These are phyloP conservation scores for Sphaerophoria taeniata DNA, from an alignment of 2,888 invertebrate species.

Conservation along the genomic window DNA sequence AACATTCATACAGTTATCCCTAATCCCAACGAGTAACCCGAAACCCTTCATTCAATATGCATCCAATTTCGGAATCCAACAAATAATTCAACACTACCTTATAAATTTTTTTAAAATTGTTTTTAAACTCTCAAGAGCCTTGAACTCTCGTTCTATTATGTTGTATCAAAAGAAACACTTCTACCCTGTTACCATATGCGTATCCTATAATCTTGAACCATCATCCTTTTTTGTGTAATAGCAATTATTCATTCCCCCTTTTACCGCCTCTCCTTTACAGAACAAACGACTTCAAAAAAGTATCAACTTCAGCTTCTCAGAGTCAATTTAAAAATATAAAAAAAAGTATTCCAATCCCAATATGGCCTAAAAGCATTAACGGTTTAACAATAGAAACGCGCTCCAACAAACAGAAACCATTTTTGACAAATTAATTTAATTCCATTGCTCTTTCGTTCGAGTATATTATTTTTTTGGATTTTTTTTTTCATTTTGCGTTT, in stretches of 20 bases:
- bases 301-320: too few relatives aligned
- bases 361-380: constrained; percentile 47
- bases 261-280: constrained; percentile 17
- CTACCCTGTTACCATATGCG: neutral
- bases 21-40: too few relatives aligned
- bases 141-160: neutral
- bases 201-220: neutral
- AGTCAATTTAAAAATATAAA: too few relatives aligned
- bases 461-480: too few relatives aligned
- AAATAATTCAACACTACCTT: neutral
- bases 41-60: neutral
- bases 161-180: neutral
- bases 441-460: constrained; percentile 39
- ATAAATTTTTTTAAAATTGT: neutral
- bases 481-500: constrained; percentile 2
- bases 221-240: neutral
- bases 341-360: constrained; percentile 17
- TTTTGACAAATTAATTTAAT: constrained; percentile 69
- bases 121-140: neutral
- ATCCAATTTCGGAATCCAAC: neutral
- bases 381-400: constrained; percentile 54
- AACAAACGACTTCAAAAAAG: constrained; percentile 5
- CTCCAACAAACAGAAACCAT: constrained; percentile 63
- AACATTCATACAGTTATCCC: neutral
- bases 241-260: constrained; percentile 34